Evolutionary conservation across 2,113 vertebrate genomes (phyloP).

Genomic region (Philantomba maxwellii): DNA sequence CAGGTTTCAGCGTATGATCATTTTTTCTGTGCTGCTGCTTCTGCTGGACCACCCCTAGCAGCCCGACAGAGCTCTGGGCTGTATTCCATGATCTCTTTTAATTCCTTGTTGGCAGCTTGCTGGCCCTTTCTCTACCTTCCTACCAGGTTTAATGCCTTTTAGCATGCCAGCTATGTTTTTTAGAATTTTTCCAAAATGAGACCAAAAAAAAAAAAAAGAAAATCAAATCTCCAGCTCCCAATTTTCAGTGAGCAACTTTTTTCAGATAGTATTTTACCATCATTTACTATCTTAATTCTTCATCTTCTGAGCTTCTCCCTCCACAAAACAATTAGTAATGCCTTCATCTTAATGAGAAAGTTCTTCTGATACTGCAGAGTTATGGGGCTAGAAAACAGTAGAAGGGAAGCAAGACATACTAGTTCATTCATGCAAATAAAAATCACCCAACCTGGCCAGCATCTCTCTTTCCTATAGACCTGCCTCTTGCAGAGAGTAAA

Average conservation of each 20-base stretch:
- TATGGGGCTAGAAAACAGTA: neutral
- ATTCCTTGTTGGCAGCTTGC: constrained; percentile 44
- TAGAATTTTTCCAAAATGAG: constrained; percentile 20
- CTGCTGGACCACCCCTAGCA: neutral
- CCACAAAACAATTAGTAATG: neutral
- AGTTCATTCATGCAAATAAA: neutral
- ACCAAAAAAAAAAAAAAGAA: neutral
- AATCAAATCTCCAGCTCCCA: neutral
- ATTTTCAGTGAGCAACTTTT: neutral
- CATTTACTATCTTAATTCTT: neutral
- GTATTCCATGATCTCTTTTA: constrained; percentile 41
- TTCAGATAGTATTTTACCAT: neutral
- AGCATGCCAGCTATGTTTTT: constrained; percentile 15
- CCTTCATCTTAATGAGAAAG: neutral
- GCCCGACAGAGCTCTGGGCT: constrained; percentile 29
- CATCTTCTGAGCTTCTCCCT: neutral
- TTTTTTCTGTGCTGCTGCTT: neutral
- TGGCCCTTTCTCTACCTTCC: neutral
- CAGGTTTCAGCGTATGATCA: neutral
- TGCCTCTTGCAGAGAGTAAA: neutral
- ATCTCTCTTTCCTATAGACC: neutral
- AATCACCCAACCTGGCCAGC: neutral
- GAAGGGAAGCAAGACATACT: neutral
- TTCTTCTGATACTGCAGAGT: neutral
- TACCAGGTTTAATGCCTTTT: constrained; percentile 52